Base-by-base conservation (phyloP, 2,113 vertebrate genomes). In the Jacana jacana region DNA sequence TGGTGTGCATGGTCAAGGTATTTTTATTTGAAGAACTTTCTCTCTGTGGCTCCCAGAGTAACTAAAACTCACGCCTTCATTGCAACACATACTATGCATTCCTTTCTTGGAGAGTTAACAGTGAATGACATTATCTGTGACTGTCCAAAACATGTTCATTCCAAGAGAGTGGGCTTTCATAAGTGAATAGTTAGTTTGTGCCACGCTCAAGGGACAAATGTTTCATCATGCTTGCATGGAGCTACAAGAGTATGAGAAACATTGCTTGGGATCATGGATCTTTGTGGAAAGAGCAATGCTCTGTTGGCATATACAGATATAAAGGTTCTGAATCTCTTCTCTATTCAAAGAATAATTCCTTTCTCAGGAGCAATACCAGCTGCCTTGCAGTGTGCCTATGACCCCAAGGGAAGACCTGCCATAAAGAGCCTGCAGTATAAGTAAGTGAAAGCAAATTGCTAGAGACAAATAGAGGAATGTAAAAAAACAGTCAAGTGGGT, bases 51-150 rank as follows among this genome's bases (percentile, higher is more conserved):
- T 91, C 30, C 35, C 11, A 37, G 75, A 58, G 54, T 66, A 82
- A 87, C 60, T 73, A 49, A 86, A 88, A 48, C 22, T 55, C 51
- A 64, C 69, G 75, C 58, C 86, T 94, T 88, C 66, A 51, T 80
- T 80, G 66, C 28, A 55, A 54, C 54, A 61, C 66, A 80, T 89
- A 54, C 49, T 89, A 31, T 69, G 44, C 66, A 87, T 94, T 95
- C 75, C 44, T 89, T 91, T 85, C 89, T 84, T 87, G 58, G 75
- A 24, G 40, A 65, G 49, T 80, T 92, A 95, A 91, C 61, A 91
- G 66, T 61, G 40, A 82, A 61, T 87, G 49, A 89, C 52, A 79
- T 89, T 89, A 91, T 72, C 73, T 85, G 40, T 54, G 51, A 78
- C 65, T 63, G 20, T 81, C 33, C 48, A 81, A 91, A 94, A 80